Evolutionary conservation across 2,113 vertebrate genomes (phyloP), one percentile per base, ranked within the genome.

Genomic region (Phaethornis superciliosus): DNA sequence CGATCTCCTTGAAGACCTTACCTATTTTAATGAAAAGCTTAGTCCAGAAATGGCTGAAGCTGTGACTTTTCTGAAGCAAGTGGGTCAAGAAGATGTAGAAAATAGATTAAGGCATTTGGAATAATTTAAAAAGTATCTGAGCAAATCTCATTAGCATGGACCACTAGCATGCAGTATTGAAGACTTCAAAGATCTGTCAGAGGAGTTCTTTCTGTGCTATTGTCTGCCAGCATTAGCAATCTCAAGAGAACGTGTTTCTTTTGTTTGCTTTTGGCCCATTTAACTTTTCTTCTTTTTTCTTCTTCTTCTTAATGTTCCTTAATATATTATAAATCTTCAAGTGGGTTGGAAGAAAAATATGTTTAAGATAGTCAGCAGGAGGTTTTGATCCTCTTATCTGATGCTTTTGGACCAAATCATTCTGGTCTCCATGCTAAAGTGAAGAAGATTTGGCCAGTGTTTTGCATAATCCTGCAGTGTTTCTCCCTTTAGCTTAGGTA

Each of bases 251-350:
- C 79, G 72, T 68, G 84, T 72, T 97, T 85, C 92, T 95, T 94
- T 95, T 97, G 94, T 96, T 96, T 96, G 83, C 93, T 93, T 96
- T 96, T 96, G 94, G 92, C 94, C 94, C 93, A 74, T 93, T 96
- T 95, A 90, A 84, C 91, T 96, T 91, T 89, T 85, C 37, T 77
- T 94, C 82, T 82, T 88, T 81, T 75, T 40, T 86, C 32, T 81
- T 90, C 51, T 80, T 55, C 40, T 70, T 88, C 77, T 90, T 93
- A 62, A 59, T 89, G 79, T 93, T 88, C 65, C 81, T 67, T 91
- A 85, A 71, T 90, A 78, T 81, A 82, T 94, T 93, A 76, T 2
- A 96, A 83, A 92, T 91, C 72, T 92, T 94, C 65, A 91, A 93
- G 84, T 80, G 74, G 89, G 40, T 51, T 95, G 74, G 60, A 68